Evolutionary conservation across 2,113 vertebrate species (phyloP), one percentile per base, ranked within the genome.

Genomic region (Sigmodon hispidus): DNA sequence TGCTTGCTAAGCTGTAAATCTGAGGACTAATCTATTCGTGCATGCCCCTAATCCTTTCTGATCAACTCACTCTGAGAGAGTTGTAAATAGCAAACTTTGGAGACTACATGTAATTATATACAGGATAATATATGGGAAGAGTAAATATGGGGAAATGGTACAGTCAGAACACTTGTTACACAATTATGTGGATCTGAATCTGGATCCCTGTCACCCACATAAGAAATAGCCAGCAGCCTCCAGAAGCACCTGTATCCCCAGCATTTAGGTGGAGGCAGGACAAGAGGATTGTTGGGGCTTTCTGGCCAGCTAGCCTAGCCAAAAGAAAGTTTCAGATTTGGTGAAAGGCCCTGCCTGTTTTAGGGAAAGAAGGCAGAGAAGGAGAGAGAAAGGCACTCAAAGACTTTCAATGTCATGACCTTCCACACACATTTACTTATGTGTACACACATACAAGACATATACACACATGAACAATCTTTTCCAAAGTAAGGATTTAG

Each of bases 1-100:
- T 75, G 85, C 96, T 94, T 69, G 92, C 79, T 86, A 79, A 95
- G 40, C n/a, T 57, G 45, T 65, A 87, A 87, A 89, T 84, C 36
- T 86, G 43, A 77, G 29, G 48, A 73, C 19, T 65, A 94, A 43
- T 73, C 31, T 91, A 91, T 79, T 90, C 43, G 17, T 52, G 36
- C 65, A 36, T 52, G 19, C 6, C 31, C 36, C 29, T 77, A 80
- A 89, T 43, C 61, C 7, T 69, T 94, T 65, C 81, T 81, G 45
- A 10, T 94, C 61, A 72, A 21, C 16, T 90, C 69, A 89, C 75
- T 95, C 36, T 96, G 70, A n/a, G 92, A 21, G 84, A 55, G n/a
- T n/a, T 93, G 13, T 89, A 93, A 89, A 69, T 40, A 86, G 67
- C 40, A 88, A 94, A 67, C 1, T 16, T 72, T 86, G 88, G 85